phyloP scores from a whole-genome alignment of 2,888 invertebrate species.

The Tinea pellionella region DNA sequence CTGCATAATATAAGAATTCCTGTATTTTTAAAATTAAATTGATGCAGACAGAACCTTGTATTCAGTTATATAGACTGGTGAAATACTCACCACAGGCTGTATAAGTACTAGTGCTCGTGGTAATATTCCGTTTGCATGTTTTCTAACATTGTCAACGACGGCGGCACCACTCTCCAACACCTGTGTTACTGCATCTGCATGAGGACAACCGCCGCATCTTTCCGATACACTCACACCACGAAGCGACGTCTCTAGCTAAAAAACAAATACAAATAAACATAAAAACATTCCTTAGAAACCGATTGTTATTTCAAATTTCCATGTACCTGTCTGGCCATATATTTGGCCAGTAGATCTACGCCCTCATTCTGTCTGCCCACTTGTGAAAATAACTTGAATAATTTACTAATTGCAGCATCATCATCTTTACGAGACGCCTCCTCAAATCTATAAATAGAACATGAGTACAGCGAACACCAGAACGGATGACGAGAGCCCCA shows the following conservation, averaged over 20 bases:
- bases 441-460: conserved; percentile 73
- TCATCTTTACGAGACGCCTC: conserved; percentile 91
- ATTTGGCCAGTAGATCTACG: conserved; percentile 86
- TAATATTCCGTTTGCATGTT: conserved; percentile 20
- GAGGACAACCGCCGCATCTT: conserved; percentile 23
- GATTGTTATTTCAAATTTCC: too few relatives aligned
- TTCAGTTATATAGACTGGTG: too few relatives aligned
- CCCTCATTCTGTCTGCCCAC: conserved; percentile 93
- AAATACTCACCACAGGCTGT: conserved; percentile 35
- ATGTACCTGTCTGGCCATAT: conserved; percentile 82
- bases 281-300: neutral
- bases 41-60: too few relatives aligned
- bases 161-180: conserved; percentile 45
- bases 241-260: conserved; percentile 33
- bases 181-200: conserved; percentile 48
- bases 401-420: conserved; percentile 89
- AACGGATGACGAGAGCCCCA: too few relatives aligned
- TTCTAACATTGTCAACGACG: conserved; percentile 24
- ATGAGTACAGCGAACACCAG: too few relatives aligned
- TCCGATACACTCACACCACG: conserved; percentile 33
- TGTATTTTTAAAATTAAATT: too few relatives aligned
- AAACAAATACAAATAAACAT: neutral
- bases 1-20: too few relatives aligned
- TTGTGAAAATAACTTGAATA: conserved; percentile 97
- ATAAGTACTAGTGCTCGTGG: conserved; percentile 22